These are phyloP conservation scores for Mirounga angustirostris DNA, from an alignment of 2,113 vertebrate species.

Conservation along the genomic window DNA sequence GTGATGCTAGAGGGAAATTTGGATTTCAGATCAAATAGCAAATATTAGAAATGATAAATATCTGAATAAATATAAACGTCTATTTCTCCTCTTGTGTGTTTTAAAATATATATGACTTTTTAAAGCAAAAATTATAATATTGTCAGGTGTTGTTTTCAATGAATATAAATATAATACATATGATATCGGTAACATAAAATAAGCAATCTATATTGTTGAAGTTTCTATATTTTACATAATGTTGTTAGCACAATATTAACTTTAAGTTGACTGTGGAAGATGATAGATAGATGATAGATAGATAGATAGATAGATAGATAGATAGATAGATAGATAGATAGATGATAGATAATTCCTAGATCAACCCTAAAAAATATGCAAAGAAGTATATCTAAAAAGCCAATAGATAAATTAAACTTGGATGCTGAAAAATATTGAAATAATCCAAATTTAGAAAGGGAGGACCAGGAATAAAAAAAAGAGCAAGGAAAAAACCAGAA, in stretches of 20 bases:
- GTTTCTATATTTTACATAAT: neutral
- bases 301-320: neutral
- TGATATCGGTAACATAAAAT: neutral
- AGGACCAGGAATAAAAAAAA: neutral
- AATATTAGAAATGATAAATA: conserved; percentile 9
- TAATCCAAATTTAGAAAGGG: neutral
- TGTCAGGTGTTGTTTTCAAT: neutral
- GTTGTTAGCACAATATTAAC: neutral
- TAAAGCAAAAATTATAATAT: neutral
- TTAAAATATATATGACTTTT: neutral
- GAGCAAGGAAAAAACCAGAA: neutral
- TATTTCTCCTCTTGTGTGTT: neutral
- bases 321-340: neutral
- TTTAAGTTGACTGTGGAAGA: neutral
- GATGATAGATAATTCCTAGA: neutral
- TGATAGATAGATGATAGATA: neutral
- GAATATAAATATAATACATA: neutral
- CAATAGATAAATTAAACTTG: neutral
- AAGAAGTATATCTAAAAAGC: neutral
- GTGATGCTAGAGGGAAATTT: neutral
- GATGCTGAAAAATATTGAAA: neutral
- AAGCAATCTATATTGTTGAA: neutral
- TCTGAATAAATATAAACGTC: neutral
- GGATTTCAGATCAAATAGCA: conserved; percentile 20
- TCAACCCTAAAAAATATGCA: neutral